phyloP scores from a whole-genome alignment of 1,140 invertebrate genomes.

The Calosoma granatense region DNA sequence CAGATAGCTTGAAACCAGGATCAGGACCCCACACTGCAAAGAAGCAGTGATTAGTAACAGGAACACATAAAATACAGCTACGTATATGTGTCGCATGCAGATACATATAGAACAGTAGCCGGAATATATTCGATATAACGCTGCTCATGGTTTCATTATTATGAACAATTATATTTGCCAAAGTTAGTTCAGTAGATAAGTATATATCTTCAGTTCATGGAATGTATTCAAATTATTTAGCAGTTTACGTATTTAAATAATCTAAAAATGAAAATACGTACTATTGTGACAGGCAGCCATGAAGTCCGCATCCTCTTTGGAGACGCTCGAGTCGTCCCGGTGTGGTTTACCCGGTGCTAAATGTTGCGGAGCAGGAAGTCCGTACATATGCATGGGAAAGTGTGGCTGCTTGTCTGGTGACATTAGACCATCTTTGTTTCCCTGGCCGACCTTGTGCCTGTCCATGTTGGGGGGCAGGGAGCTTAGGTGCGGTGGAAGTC shows the following conservation, averaged over 20 bases:
- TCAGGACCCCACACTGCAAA: slow-evolving; percentile 54
- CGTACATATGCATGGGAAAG: slow-evolving; percentile 33
- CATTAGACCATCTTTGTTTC: slow-evolving; percentile 24
- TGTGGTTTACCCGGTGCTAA: slow-evolving; percentile 16
- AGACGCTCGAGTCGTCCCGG: slow-evolving; percentile 22
- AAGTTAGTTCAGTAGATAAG: too few species aligned
- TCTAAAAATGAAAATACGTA: slow-evolving; percentile 29
- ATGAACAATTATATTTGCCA: too few species aligned
- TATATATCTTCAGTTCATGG: neutral
- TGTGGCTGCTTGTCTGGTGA: slow-evolving; percentile 30
- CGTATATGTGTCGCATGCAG: neutral
- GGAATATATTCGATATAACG: neutral
- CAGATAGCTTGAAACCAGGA: slow-evolving; percentile 50
- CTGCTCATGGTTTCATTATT: too few species aligned
- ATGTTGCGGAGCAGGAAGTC: slow-evolving; percentile 26
- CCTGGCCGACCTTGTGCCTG: slow-evolving; percentile 26
- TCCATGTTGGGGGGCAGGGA: slow-evolving; percentile 33
- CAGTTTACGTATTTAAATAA: too few species aligned
- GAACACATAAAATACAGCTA: slow-evolving; percentile 1
- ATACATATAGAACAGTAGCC: neutral
- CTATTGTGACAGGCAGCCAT: slow-evolving; percentile 50
- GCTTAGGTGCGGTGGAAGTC: slow-evolving; percentile 43
- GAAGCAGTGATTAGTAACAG: slow-evolving; percentile 20
- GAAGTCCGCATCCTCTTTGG: slow-evolving; percentile 51
- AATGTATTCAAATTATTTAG: neutral